Base-by-base conservation (phyloP, 1,140 invertebrate genomes). In the Penaeus japonicus region DNA sequence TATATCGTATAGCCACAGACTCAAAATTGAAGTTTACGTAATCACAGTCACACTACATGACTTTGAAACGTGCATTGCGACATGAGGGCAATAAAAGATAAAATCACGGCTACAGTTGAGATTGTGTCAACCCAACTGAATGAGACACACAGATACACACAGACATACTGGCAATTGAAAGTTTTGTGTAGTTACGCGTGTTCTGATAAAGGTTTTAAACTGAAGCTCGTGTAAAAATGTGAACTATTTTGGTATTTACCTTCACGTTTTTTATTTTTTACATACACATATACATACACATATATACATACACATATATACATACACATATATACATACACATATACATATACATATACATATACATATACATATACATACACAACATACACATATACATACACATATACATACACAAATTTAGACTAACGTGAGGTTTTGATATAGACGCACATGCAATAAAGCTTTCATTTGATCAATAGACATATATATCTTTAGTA, bases 241-340 rank as follows among this genome's bases (percentile, higher is more conserved):
- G 7, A 32, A 39, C 35, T 22, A 77, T 77, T 77, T 77, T 7
- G 4, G 4, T 77, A 39, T 7, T 18, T 17, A 32, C 39, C n/a
- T 75, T 27, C 18, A 3, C 18, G 15, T 75, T 27, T 24, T 24
- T 10, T 75, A 17, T 27, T 75, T 75, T 75, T 20, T 20, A 75
- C 32, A 73, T 73, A 80, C 54, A 59, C 27, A n/a, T 35, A 53
- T 53, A 35, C 30, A 80, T 18, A 30, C 12, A 30, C 30, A 15
- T 53, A 35, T 35, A 80, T 10, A 35, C 30, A 80, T 17, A 80
- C 17, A 47, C 27, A 80, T 35, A 80, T 35, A 80, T 10, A 80
- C 78, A 80, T 10, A 80, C 78, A 80, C 78, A 80, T 35, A 80
- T 12, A 80, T 35, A 80, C 30, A 80, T 35, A 80, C 78, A 80